Conservation (phyloP, 2,113 vertebrate genomes). For the Cyanoramphus novaezelandiae region DNA sequence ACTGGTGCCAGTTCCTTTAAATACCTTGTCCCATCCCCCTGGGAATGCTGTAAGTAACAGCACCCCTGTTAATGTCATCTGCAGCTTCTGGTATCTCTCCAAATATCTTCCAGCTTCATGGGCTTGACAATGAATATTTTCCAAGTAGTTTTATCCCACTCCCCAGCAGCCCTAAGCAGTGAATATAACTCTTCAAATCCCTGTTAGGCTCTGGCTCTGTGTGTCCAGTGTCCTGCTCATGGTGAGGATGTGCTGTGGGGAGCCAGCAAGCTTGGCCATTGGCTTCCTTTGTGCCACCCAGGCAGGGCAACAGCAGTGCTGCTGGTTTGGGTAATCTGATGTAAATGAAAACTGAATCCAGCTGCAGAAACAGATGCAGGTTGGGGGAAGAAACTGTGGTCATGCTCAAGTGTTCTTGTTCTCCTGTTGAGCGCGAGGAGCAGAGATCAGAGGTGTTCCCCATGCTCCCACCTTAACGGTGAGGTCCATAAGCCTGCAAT, state of each 20-base stretch:
- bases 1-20: background rate
- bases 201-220: rapidly evolving
- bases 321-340: background rate
- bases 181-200: background rate
- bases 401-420: background rate
- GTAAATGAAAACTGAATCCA: background rate
- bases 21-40: background rate
- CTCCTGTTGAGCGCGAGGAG: background rate
- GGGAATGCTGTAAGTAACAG: background rate
- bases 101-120: background rate
- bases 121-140: background rate
- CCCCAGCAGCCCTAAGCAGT: background rate
- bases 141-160: background rate
- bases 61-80: rapidly evolving
- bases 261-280: background rate
- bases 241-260: background rate
- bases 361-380: background rate
- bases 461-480: background rate
- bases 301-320: rapidly evolving
- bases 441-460: background rate
- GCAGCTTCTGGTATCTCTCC: background rate
- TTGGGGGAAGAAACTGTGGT: background rate
- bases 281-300: rapidly evolving
- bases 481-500: background rate
- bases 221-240: background rate